Percentiles rank a stretch among this genome's conserved stretches.
Evolutionary conservation across 2,113 vertebrate genomes (phyloP).

Genomic region (Callocephalon fimbriatum): DNA sequence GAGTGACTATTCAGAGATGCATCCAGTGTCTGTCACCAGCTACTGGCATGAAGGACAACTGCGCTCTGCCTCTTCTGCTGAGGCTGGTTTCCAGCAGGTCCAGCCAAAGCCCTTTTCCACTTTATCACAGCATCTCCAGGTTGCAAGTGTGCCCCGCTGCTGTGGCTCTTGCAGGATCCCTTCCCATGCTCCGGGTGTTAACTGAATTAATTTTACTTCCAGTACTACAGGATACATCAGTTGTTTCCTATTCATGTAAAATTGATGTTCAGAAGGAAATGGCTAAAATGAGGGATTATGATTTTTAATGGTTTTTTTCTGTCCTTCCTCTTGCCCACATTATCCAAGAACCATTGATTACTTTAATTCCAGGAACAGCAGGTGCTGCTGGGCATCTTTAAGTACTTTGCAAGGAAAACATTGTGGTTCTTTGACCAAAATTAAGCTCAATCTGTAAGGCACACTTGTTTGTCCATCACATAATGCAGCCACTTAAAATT

Average conservation of each 20-base stretch:
- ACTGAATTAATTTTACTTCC: neutral
- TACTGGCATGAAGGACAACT: neutral
- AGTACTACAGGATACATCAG: neutral
- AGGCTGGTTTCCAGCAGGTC: neutral
- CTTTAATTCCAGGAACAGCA: neutral
- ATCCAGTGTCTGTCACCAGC: neutral
- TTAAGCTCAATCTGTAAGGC: neutral
- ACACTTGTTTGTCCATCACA: neutral
- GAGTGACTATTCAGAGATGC: neutral
- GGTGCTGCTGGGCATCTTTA: neutral
- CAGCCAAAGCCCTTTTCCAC: neutral
- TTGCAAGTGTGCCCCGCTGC: accelerated
- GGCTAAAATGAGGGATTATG: neutral
- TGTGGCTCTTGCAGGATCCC: accelerated
- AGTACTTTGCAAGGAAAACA: neutral
- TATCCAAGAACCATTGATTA: neutral
- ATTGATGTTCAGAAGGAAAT: neutral
- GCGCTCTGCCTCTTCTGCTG: neutral
- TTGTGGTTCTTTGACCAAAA: neutral
- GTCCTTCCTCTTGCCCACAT: neutral
- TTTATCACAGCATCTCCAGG: neutral
- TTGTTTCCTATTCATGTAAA: neutral
- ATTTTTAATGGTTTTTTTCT: neutral
- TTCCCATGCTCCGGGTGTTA: accelerated
- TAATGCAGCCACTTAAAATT: neutral